Evolutionary conservation across 2,888 invertebrate genomes (phyloP).

Genomic region (Scaptodrosophila latifasciaeformis): DNA sequence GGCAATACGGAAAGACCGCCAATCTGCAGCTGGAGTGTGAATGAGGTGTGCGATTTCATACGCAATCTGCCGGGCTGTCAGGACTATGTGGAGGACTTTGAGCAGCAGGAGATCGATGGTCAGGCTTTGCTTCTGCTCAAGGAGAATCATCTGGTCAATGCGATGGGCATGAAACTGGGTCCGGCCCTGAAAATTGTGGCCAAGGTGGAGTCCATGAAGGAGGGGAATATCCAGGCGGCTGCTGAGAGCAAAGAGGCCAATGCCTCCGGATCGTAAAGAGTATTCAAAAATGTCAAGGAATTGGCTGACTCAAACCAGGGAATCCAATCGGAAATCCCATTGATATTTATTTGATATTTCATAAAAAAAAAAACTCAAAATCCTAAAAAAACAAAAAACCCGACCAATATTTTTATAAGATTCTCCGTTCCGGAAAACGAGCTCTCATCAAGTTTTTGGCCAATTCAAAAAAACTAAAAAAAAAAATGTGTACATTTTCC

Average conservation of each 20-base stretch:
- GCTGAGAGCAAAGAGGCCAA: slow-evolving; percentile 37
- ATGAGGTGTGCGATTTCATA: slow-evolving; percentile 93
- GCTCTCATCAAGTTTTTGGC: too few species aligned
- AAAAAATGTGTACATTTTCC: too few species aligned
- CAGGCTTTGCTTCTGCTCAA: slow-evolving; percentile 93
- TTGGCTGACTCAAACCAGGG: too few species aligned
- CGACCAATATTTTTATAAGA: too few species aligned
- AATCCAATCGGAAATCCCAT: too few species aligned
- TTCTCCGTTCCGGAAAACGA: too few species aligned
- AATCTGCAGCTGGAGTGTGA: slow-evolving; percentile 79
- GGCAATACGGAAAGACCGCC: slow-evolving; percentile 58
- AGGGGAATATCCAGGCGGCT: slow-evolving; percentile 47
- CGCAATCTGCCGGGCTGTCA: slow-evolving; percentile 91
- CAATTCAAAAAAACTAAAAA: too few species aligned
- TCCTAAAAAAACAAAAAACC: too few species aligned
- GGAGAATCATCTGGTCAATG: slow-evolving; percentile 94
- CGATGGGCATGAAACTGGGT: slow-evolving; percentile 96
- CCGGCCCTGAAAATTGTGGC: slow-evolving; percentile 97
- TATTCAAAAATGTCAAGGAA: too few species aligned
- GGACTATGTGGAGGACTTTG: slow-evolving; percentile 95
- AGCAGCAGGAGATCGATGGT: slow-evolving; percentile 96
- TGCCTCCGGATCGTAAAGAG: slow-evolving; percentile 44
- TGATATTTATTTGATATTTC: too few species aligned
- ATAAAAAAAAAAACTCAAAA: too few species aligned
- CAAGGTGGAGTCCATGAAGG: slow-evolving; percentile 86